Conservation (phyloP, 1,140 invertebrate species). For the Bicyclus anynana region DNA sequence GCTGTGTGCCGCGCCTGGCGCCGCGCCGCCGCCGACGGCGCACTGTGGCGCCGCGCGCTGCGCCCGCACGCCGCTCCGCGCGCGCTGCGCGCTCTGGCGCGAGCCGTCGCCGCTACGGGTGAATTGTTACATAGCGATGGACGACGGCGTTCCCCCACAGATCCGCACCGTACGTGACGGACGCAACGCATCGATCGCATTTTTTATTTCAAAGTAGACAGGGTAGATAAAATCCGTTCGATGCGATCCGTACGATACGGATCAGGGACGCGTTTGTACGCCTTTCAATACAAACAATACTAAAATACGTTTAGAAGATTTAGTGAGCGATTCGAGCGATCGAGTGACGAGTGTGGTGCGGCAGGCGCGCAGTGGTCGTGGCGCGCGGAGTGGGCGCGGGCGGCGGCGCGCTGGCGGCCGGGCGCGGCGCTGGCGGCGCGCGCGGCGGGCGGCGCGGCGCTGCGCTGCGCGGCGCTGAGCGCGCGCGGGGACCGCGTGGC, state of each 20-base stretch:
- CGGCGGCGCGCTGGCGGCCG: constrained; percentile 16
- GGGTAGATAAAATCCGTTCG: too few relatives aligned
- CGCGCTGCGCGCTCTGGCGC: constrained; percentile 20
- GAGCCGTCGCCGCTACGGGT: constrained; percentile 3
- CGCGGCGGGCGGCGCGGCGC: constrained; percentile 15
- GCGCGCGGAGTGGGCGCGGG: constrained; percentile 13
- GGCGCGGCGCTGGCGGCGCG: constrained; percentile 7
- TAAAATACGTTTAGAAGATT: too few relatives aligned
- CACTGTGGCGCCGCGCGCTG: constrained; percentile 29
- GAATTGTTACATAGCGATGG: too few relatives aligned
- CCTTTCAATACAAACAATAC: too few relatives aligned
- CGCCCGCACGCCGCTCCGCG: constrained; percentile 17
- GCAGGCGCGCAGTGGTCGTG: constrained; percentile 17
- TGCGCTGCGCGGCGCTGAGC: constrained; percentile 26
- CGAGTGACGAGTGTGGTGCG: too few relatives aligned
- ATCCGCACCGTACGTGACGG: too few relatives aligned
- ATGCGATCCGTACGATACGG: too few relatives aligned
- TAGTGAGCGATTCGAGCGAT: too few relatives aligned
- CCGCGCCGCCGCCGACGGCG: constrained; percentile 15
- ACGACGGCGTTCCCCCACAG: too few relatives aligned
- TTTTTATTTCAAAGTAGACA: too few relatives aligned
- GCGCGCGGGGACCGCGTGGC: constrained; percentile 5
- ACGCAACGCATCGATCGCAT: too few relatives aligned
- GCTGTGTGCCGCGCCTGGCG: constrained; percentile 32
- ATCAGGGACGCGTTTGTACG: too few relatives aligned